phyloP scores from a whole-genome alignment of 2,797 vertebrate genomes.

The Synanceia verrucosa region DNA sequence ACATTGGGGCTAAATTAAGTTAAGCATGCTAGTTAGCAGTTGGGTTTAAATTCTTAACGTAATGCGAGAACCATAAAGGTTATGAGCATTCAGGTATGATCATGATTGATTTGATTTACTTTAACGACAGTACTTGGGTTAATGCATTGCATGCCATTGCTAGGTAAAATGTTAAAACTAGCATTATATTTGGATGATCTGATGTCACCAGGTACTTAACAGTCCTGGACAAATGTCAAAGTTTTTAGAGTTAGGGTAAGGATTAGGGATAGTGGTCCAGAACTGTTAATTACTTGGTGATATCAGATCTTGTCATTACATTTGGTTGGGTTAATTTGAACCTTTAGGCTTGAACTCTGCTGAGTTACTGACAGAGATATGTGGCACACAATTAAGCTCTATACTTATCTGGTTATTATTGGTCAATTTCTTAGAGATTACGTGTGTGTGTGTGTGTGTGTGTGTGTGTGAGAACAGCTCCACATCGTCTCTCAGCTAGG shows the following conservation, averaged over 20 bases:
- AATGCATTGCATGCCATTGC: background rate
- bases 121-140: background rate
- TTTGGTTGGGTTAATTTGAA: background rate
- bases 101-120: background rate
- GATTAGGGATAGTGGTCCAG: no score
- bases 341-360: background rate
- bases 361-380: background rate
- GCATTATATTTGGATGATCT: background rate
- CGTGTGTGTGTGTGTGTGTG: background rate
- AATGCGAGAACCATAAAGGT: background rate
- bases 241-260: no score
- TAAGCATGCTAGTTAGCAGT: slow-evolving; percentile 34
- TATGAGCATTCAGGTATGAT: rapidly evolving
- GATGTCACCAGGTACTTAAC: no score
- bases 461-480: background rate
- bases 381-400: background rate
- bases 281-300: no score
- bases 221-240: no score
- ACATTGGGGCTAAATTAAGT: background rate
- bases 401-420: background rate
- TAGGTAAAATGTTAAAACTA: background rate
- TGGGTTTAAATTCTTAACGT: background rate
- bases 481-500: background rate
- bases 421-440: background rate
- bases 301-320: no score